Base-by-base conservation (phyloP, 2,888 invertebrate genomes). In the Diaperis boleti region DNA sequence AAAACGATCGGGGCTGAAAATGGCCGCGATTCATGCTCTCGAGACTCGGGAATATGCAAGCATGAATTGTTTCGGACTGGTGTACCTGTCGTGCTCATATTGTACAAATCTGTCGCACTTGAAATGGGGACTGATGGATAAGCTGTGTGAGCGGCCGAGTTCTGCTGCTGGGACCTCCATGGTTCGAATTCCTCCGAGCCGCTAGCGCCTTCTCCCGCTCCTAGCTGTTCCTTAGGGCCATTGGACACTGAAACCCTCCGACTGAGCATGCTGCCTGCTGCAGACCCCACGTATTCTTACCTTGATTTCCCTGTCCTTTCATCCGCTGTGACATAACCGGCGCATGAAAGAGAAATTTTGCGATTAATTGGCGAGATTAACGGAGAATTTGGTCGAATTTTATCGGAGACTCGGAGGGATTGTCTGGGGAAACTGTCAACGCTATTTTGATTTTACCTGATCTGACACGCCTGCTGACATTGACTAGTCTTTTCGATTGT, bases 401-500 rank as follows among this genome's bases (percentile, higher is more conserved):
- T 70, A 67, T 61, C 67, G 64, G 17, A 50, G 71, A 67, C 66
- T 69, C 74, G 66, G 13, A 2, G 29, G 70, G 68, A 13, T 70
- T 71, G 74, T 72, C 70, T 72, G 69, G 74, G 68, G 72, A 74
- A 76, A 74, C 76, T 76, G 77, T 78, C 77, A 78, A 78, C 75
- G 73, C 76, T 80, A 78, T 79, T 80, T 78, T 79, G 78, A 79
- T 78, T 80, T 76, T 91, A 92, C 92, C 92, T 92, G 92, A 87
- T 92, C 92, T 88, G 91, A 90, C 89, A 92, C 91, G 91, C 91
- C 91, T 90, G 92, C 89, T 90, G 91, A 92, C 92, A 92, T 92
- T 89, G 89, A 89, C 89, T 85, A 86, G 84, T 85, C 85, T 86
- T 72, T 86, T 83, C 78, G 75, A 78, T 84, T 83, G 82, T 83